phyloP scores from a whole-genome alignment of 2,888 invertebrate genomes.

The Blera fallax region DNA sequence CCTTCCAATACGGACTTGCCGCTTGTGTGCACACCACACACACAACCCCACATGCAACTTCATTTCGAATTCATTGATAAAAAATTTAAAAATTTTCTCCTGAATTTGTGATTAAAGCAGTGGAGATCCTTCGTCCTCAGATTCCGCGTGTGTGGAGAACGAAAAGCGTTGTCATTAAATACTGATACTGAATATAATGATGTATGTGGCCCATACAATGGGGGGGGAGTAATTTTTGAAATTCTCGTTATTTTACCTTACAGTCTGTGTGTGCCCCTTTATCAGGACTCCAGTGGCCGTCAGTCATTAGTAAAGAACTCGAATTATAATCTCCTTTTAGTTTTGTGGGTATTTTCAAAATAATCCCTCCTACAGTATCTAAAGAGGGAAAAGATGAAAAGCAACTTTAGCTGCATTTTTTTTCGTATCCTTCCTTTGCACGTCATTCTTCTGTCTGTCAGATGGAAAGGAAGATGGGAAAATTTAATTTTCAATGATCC shows the following conservation, averaged over 20 bases:
- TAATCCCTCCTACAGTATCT: constrained; percentile 8
- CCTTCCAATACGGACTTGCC: neutral
- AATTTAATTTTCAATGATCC: constrained; percentile 15
- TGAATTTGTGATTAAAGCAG: constrained; percentile 1
- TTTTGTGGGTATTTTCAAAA: constrained; percentile 13
- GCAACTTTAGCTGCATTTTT: constrained; percentile 8
- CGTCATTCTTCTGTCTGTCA: neutral
- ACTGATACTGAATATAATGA: neutral
- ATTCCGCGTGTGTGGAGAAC: neutral
- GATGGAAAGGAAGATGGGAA: neutral
- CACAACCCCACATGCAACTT: neutral
- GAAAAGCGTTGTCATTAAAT: neutral
- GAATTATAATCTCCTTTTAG: constrained; percentile 7
- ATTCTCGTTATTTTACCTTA: neutral
- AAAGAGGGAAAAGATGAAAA: neutral
- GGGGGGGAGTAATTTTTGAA: neutral
- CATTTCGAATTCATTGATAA: constrained; percentile 23
- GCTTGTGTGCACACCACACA: constrained; percentile 9
- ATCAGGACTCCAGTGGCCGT: neutral
- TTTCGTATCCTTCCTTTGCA: neutral
- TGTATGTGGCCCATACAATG: too few relatives aligned
- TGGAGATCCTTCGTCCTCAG: neutral
- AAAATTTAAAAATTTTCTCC: constrained; percentile 1
- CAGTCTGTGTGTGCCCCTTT: too few relatives aligned
- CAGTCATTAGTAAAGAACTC: neutral